These are phyloP conservation scores for Dromaius novaehollandiae DNA, from an alignment of 2,113 vertebrate genomes.

Conservation along the genomic window DNA sequence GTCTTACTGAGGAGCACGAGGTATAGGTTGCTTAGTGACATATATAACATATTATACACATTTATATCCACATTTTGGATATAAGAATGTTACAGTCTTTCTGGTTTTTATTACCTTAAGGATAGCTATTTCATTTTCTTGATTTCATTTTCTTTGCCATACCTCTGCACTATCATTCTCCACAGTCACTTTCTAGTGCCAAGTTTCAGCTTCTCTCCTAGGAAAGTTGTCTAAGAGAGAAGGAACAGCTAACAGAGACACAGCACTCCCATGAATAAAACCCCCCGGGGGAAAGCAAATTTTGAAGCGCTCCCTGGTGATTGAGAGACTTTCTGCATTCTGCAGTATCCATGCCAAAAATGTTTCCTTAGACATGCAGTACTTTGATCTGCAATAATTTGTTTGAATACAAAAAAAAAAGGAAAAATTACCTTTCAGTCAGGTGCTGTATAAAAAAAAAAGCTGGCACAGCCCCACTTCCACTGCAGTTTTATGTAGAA, in stretches of 20 bases:
- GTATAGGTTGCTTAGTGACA: neutral
- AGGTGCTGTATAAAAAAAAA: neutral
- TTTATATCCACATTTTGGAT: neutral
- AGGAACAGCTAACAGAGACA: neutral
- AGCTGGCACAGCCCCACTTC: neutral
- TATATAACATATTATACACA: too few relatives aligned
- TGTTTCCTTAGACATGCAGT: neutral
- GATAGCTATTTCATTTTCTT: neutral
- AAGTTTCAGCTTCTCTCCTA: neutral
- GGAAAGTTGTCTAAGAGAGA: rapidly evolving
- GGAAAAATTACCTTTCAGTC: neutral
- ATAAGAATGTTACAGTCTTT: neutral
- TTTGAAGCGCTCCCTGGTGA: neutral
- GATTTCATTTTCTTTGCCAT: neutral
- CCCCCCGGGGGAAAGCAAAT: neutral
- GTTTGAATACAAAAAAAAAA: neutral
- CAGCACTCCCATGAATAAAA: neutral
- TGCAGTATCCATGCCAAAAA: neutral
- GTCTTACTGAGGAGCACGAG: neutral
- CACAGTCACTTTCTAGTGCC: neutral
- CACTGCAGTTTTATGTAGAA: neutral
- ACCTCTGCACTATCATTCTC: neutral
- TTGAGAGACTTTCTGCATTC: neutral
- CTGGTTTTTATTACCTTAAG: neutral
- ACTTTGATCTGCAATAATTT: neutral